Percentiles rank a stretch among this genome's conserved stretches.
Evolutionary conservation across 2,113 vertebrate species (phyloP).

Genomic region (Rattus norvegicus): GRCr8 NC_086030.1:42899501-42900000

Average conservation of each 20-base stretch:
- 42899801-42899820: too few species aligned
- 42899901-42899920: neutral
- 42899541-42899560: neutral
- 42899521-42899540: neutral
- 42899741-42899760: neutral
- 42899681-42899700: neutral
- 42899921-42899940: neutral
- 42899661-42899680: neutral
- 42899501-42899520: neutral
- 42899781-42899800: neutral
- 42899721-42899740: neutral
- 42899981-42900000: neutral
- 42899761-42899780: neutral
- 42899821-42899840: accelerated
- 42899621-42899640: neutral
- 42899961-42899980: too few species aligned
- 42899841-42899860: too few species aligned
- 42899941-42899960: neutral
- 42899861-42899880: neutral
- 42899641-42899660: neutral
- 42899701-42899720: neutral
- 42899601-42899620: accelerated
- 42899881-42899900: neutral
- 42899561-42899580: neutral
- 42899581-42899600: accelerated